Conservation (phyloP, 2,113 vertebrate species). For the Dendrocopos noguchii region DNA sequence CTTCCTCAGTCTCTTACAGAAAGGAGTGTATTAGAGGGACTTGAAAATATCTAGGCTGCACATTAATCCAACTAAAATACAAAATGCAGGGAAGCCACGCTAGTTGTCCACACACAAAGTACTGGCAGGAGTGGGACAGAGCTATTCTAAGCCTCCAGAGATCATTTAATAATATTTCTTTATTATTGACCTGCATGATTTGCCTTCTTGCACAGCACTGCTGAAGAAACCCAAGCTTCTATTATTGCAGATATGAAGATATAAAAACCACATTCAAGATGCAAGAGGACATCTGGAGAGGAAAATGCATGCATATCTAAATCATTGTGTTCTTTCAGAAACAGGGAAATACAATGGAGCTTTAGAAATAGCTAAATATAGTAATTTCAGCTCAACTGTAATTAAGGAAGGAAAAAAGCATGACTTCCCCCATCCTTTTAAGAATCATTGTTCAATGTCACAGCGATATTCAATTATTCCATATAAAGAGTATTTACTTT, state of each 20-base stretch:
- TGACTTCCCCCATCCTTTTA: constrained; percentile 54
- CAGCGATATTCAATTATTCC: constrained; percentile 66
- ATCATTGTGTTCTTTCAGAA: constrained; percentile 56
- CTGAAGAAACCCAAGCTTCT: constrained; percentile 36
- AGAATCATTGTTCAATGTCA: constrained; percentile 63
- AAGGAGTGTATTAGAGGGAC: background rate
- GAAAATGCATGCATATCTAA: constrained; percentile 41
- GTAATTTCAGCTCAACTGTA: constrained; percentile 62
- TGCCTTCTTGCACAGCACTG: background rate
- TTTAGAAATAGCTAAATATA: constrained; percentile 72
- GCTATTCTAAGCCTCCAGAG: background rate
- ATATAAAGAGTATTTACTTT: constrained; percentile 70
- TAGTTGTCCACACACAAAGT: background rate
- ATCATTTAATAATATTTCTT: constrained; percentile 10
- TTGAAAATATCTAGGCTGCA: constrained; percentile 10
- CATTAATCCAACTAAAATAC: constrained; percentile 27
- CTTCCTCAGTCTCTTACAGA: background rate
- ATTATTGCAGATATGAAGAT: background rate
- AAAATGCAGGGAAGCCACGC: background rate
- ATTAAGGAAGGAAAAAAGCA: constrained; percentile 65
- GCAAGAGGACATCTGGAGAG: constrained; percentile 59
- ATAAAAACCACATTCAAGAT: constrained; percentile 38
- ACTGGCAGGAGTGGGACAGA: background rate
- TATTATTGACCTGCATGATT: constrained; percentile 35
- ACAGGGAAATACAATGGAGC: constrained; percentile 47